Evolutionary conservation across 2,888 invertebrate species (phyloP), one percentile per base, ranked within the genome.

Genomic region (Enoplolaimus lenunculus): DNA sequence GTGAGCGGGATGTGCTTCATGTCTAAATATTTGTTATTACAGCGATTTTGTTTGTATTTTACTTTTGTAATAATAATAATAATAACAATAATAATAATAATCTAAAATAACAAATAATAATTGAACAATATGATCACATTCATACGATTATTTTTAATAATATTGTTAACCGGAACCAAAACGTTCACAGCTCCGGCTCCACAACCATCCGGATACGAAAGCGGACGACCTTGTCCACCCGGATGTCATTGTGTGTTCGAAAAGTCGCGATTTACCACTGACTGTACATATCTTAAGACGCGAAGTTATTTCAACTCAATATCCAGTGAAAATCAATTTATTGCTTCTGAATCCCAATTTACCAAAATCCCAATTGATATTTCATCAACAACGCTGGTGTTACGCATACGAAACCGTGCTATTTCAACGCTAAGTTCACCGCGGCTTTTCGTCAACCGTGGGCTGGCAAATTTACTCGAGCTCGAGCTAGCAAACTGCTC

Each of bases 381-480:
- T n/a, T 34, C 67, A 7, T 31, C n/a, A 31, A 66, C 31, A 66
- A 66, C 67, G n/a, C 26, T 31, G 29, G 33, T 66, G 13, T 34
- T 66, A 7, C 67, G 67, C 3, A 66, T 66, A n/a, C 34, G 34
- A 31, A 66, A 34, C 34, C 31, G 34, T 34, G 2, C 3, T 7
- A 31, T 66, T 31, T 13, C n/a, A 26, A 34, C 31, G n/a, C 31
- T 66, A 31, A 31, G 34, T 31, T 26, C 30, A n/a, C 29, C n/a
- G 30, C 7, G 7, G 34, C 34, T 34, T 3, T 66, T 66, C n/a
- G 29, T n/a, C 31, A 31, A 66, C 26, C 67, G 31, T 31, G 29
- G 67, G n/a, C 67, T 66, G 26, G 67, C n/a, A 34, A 66, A 66
- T 34, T 34, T 66, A 31, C 34, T 66, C 30, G 67, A 66, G 34